Conservation (phyloP, 1,140 invertebrate species). For the Atopsyche davidsoni region DNA sequence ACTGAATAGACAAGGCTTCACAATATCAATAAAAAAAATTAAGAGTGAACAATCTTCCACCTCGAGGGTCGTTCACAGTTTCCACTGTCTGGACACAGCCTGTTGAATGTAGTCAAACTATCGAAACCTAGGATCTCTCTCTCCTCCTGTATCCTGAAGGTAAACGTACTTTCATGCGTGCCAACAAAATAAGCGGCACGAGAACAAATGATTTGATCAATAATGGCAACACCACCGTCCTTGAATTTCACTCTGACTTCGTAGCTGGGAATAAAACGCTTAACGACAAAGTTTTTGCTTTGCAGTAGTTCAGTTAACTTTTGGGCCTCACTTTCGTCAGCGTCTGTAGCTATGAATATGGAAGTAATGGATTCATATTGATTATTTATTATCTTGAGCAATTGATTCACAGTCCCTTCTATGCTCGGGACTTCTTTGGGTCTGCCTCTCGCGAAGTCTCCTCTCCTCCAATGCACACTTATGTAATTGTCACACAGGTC, state of each 20-base stretch:
- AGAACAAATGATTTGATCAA: constrained; percentile 94
- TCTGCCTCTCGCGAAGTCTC: constrained; percentile 72
- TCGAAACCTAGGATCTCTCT: constrained; percentile 88
- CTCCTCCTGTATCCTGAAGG: constrained; percentile 94
- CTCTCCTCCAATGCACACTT: constrained; percentile 73
- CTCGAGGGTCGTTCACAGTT: constrained; percentile 38
- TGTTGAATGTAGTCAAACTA: constrained; percentile 79
- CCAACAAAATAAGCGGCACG: constrained; percentile 85
- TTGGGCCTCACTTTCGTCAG: constrained; percentile 51
- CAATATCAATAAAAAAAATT: too few relatives aligned
- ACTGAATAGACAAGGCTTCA: too few relatives aligned
- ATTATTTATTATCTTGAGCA: constrained; percentile 55
- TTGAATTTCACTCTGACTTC: constrained; percentile 52
- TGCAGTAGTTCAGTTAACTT: constrained; percentile 43
- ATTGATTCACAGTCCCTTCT: constrained; percentile 62
- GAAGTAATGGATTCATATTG: constrained; percentile 16
- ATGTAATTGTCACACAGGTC: constrained; percentile 71
- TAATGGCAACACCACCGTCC: constrained; percentile 87
- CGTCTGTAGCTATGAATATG: constrained; percentile 83
- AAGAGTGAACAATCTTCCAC: constrained; percentile 38
- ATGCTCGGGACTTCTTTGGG: constrained; percentile 65
- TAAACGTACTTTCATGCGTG: constrained; percentile 91
- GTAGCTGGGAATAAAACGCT: constrained; percentile 38
- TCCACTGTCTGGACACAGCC: constrained; percentile 61
- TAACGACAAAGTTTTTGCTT: constrained; percentile 32